phyloP scores from a whole-genome alignment of 2,888 invertebrate species.

The Parnassius apollo region DNA sequence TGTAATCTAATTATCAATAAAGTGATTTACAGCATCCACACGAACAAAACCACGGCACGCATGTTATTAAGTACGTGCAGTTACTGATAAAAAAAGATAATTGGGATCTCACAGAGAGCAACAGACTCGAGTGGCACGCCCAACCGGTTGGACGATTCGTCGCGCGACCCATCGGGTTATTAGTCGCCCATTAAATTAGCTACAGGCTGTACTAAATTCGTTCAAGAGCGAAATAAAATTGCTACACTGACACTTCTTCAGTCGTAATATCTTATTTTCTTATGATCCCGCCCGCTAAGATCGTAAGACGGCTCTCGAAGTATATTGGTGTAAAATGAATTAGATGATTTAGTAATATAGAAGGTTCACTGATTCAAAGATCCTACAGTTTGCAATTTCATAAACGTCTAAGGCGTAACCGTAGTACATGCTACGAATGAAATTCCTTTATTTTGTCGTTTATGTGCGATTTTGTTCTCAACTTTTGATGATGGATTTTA shows the following conservation, averaged over 20 bases:
- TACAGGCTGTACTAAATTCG: constrained; percentile 56
- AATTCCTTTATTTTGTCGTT: no score
- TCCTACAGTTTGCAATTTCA: no score
- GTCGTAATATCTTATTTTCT: constrained; percentile 34
- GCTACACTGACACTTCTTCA: constrained; percentile 47
- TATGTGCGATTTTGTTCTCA: no score
- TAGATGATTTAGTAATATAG: constrained; percentile 6
- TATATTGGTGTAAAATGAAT: constrained; percentile 15
- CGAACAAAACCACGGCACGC: constrained; percentile 9
- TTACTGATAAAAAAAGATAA: constrained; percentile 22
- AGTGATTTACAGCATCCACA: constrained; percentile 20
- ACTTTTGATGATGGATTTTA: no score
- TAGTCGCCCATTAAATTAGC: constrained; percentile 63
- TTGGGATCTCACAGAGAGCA: constrained; percentile 31
- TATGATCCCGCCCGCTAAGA: constrained; percentile 27
- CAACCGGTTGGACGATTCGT: constrained; percentile 53
- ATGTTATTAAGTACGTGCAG: constrained; percentile 21
- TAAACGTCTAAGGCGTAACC: no score
- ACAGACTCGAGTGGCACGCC: constrained; percentile 23
- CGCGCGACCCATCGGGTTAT: constrained; percentile 52
- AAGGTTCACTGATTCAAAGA: background rate
- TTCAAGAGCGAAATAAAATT: constrained; percentile 56
- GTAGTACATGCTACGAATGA: no score
- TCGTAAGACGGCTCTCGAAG: constrained; percentile 19
- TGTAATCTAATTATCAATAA: constrained; percentile 24